phyloP scores from a whole-genome alignment of 1,140 invertebrate species.

The Apis cerana region DNA sequence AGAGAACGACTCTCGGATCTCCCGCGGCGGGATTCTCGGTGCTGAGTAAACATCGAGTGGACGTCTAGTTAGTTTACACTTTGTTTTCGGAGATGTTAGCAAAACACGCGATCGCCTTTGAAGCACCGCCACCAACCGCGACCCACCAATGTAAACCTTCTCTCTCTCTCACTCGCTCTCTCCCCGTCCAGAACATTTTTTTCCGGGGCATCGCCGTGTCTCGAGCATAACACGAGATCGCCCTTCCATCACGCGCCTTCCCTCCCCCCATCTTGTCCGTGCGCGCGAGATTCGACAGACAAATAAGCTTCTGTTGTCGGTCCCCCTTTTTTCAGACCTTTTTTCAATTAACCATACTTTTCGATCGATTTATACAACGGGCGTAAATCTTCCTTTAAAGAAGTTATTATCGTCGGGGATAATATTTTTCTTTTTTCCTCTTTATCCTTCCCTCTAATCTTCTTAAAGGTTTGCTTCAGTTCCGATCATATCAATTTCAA shows the following conservation, averaged over 20 bases:
- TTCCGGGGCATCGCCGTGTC: not conserved
- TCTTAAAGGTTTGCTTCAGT: too few relatives aligned
- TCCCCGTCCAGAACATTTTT: slow-evolving; percentile 52
- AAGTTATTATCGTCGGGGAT: not conserved
- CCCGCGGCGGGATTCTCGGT: slow-evolving; percentile 59
- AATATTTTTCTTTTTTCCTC: not conserved
- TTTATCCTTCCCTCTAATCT: too few relatives aligned
- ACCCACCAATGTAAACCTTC: slow-evolving; percentile 61
- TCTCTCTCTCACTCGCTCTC: not conserved
- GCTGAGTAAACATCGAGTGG: slow-evolving; percentile 74
- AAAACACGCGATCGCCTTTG: slow-evolving; percentile 75
- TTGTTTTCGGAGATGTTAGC: slow-evolving; percentile 77
- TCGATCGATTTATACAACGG: not conserved
- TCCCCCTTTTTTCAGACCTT: not conserved
- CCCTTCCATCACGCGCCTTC: slow-evolving; percentile 8
- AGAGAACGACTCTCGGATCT: slow-evolving; percentile 22
- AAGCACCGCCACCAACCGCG: slow-evolving; percentile 58
- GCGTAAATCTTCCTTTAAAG: not conserved
- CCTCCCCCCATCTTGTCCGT: not conserved
- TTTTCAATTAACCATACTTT: not conserved
- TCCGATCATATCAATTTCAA: too few relatives aligned
- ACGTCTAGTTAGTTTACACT: slow-evolving; percentile 78
- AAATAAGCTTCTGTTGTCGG: slow-evolving; percentile 18
- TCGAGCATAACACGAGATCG: slow-evolving; percentile 18
- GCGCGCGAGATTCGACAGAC: not conserved